Evolutionary conservation across 2,113 vertebrate genomes (phyloP), one percentile per base, ranked within the genome.

Genomic region (Anolis carolinensis): DNA sequence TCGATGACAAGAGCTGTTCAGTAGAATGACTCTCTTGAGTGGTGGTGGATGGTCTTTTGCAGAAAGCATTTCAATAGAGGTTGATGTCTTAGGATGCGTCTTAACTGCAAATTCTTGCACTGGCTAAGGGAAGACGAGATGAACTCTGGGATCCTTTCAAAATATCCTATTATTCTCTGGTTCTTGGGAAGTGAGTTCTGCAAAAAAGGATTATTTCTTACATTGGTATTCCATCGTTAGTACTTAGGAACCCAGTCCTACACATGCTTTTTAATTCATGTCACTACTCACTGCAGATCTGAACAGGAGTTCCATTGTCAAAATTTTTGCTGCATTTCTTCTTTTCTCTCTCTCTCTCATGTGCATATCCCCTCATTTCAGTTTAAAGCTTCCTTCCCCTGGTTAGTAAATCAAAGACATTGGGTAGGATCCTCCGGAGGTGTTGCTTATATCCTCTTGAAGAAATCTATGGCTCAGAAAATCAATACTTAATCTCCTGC

Each of bases 401-500:
- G 76, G 21, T 62, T 1, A 83, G 87, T 93, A 90, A 91, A 94
- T 88, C 91, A 92, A 75, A 73, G 74, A 85, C 55, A 80, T 88
- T 94, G 81, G 86, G 87, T 76, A 80, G 23, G 39, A 36, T 52
- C 82, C 84, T 81, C 86, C 89, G 63, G 77, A 80, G 72, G 7
- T 71, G 78, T 1, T n/a, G 88, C 91, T 77, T 91, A 94, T 90
- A 86, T 90, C 89, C 83, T 87, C 83, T 84, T 59, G 39, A 2
- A 81, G 82, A 48, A 87, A 86, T 76, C 71, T 88, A 90, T 84
- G 14, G 63, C 85, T 74, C 85, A 48, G 44, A 78, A 88, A 92
- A 95, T 94, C 89, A 89, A 94, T 95, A 92, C 89, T 93, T 93
- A 93, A 94, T 95, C 90, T 94, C 89, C 71, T 81, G 74, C 88